Base-by-base conservation (phyloP, 2,797 vertebrate species). In the Apodemus agrarius region DNA sequence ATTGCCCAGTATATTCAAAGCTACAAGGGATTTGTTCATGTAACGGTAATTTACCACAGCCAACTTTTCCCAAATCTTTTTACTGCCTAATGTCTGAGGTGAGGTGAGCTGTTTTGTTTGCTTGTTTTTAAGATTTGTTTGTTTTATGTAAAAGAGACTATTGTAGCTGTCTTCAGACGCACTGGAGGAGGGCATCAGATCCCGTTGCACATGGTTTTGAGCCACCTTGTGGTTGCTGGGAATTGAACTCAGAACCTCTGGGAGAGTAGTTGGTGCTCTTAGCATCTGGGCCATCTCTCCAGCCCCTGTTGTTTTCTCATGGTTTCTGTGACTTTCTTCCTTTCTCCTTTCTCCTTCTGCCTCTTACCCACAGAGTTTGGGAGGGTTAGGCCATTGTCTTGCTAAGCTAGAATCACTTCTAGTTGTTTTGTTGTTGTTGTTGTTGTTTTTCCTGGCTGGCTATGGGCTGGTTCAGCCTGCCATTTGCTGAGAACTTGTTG, bases 11-110 rank as follows among this genome's bases (percentile, higher is more conserved):
- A 97, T 72, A 95, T 94, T 95, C 75, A 96, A 89, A 97, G 80
- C 78, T 98, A 98, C 21, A 2, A 61, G 69, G 97, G 97, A 96
- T 98, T 98, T 97, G 43, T 86, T 82, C 96, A 90, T 12, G 63
- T 97, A n/a, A 96, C 65, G 93, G 97, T 98, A 97, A 97, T 72
- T 88, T 59, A 31, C 17, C 49, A 74, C 37, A 75, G 3, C 74
- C 81, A 13, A 21, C 13, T 75, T 69, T 76, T 59, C 24, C 67
- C 79, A 69, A 63, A 26, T 43, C 57, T 16, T 17, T 40, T 83
- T 43, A 89, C 61, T 52, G 40, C n/a, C 69, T 87, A 54, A 21
- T 84, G 43, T 78, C 67, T 79, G 75, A 90, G 76, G 37, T 4
- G 16, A 16, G 5, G 31, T 5, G 5, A 49, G 46, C 46, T 49